Evolutionary conservation across 92 coral and sea anemone genomes (phyloP).

Genomic region (Anthopleura xanthogrammica): DNA sequence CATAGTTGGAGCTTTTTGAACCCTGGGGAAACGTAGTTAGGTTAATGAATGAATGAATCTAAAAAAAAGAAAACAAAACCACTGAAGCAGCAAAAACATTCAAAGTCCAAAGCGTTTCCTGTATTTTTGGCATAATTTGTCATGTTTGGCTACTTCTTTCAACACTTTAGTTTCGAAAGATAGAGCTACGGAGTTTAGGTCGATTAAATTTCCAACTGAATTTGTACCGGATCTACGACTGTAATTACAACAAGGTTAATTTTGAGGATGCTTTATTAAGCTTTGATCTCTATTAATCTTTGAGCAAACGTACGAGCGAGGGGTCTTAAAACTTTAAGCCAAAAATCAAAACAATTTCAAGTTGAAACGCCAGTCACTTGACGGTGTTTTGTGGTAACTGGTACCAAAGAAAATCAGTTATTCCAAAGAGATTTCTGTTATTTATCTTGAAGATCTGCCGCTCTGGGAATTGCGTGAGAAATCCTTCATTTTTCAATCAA

Average conservation of each 20-base stretch:
- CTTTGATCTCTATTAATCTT: conserved; percentile 4
- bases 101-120: not conserved
- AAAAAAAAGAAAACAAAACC: not conserved
- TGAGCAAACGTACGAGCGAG: not conserved
- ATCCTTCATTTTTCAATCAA: not conserved
- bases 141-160: conserved; percentile 6
- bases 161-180: not conserved
- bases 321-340: not conserved
- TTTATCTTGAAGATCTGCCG: not conserved
- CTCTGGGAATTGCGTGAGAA: not conserved
- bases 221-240: conserved; percentile 17
- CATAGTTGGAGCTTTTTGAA: not conserved
- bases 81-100: conserved; percentile 2
- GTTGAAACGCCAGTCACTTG: not conserved
- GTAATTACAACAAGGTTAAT: conserved; percentile 1
- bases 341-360: not conserved
- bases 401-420: not conserved
- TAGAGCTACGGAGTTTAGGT: not conserved
- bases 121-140: conserved; percentile 8
- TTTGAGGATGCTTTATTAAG: conserved; percentile 1
- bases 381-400: not conserved
- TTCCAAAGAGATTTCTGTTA: not conserved
- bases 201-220: conserved; percentile 21
- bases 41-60: not conserved
- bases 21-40: not conserved